These are phyloP conservation scores for Cinclus mexicanus DNA, from an alignment of 2,113 vertebrate species.

Conservation along the genomic window DNA sequence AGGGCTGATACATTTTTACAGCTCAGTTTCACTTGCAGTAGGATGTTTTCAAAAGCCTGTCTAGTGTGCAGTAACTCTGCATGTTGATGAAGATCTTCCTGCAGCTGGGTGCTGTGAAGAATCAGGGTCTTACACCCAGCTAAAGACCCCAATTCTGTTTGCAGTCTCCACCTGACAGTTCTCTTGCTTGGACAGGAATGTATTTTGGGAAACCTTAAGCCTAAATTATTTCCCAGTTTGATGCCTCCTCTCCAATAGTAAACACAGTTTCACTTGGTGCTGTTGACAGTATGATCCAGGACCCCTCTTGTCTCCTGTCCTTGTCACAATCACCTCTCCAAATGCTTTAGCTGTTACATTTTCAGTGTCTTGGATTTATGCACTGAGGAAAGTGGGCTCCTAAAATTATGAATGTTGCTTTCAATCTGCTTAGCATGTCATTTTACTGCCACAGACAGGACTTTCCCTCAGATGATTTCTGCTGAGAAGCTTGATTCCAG, in stretches of 20 bases:
- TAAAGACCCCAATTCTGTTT: background rate
- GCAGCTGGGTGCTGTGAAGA: background rate
- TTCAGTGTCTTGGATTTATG: conserved; percentile 51
- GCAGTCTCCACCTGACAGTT: background rate
- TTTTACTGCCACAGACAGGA: background rate
- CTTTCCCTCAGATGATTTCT: background rate
- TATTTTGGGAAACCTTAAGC: background rate
- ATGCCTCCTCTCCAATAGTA: background rate
- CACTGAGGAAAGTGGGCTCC: conserved; percentile 8
- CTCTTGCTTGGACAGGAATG: background rate
- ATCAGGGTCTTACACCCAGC: background rate
- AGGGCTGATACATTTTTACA: background rate
- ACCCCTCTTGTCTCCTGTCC: background rate
- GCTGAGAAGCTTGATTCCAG: background rate
- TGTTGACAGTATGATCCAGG: background rate
- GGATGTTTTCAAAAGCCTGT: background rate
- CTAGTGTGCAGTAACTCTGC: background rate
- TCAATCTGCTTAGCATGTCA: conserved; percentile 3
- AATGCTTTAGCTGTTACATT: conserved; percentile 36
- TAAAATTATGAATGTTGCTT: conserved; percentile 1
- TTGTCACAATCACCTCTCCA: conserved; percentile 45
- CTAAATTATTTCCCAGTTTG: background rate
- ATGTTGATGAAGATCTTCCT: background rate
- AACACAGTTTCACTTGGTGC: background rate
- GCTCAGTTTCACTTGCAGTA: background rate